Conservation (phyloP, 2,797 vertebrate genomes). For the Chloroceryle inda region DNA sequence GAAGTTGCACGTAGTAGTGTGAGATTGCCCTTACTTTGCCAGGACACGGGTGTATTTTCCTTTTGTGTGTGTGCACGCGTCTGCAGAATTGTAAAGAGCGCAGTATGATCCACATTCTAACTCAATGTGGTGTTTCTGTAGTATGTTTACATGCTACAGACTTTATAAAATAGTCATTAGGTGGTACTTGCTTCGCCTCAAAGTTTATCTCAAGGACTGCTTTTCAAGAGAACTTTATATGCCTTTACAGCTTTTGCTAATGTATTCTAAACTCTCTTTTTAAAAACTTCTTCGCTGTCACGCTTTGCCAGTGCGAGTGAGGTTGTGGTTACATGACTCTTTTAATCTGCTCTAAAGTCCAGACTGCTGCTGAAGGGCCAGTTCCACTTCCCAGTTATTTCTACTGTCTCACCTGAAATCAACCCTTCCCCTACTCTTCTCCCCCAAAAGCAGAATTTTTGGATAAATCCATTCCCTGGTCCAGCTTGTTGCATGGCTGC, state of each 20-base stretch:
- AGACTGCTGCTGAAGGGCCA: neutral
- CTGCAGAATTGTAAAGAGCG: neutral
- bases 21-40: neutral
- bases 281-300: neutral
- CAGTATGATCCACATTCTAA: neutral
- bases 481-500: neutral
- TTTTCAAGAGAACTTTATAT: neutral
- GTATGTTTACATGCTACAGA: neutral
- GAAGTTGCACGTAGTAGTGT: neutral
- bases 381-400: rapidly evolving
- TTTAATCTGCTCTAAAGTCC: neutral
- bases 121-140: neutral
- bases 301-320: neutral
- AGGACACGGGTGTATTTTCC: neutral
- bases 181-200: neutral
- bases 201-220: neutral
- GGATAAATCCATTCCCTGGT: neutral
- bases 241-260: neutral
- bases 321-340: neutral
- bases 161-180: neutral
- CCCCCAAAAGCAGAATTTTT: neutral
- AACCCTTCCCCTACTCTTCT: neutral
- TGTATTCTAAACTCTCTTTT: neutral
- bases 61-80: neutral
- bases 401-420: neutral